Percentiles rank a stretch among this genome's conserved stretches.
Conservation (phyloP, 2,888 invertebrate genomes). For the Criorhina ranunculi region DNA sequence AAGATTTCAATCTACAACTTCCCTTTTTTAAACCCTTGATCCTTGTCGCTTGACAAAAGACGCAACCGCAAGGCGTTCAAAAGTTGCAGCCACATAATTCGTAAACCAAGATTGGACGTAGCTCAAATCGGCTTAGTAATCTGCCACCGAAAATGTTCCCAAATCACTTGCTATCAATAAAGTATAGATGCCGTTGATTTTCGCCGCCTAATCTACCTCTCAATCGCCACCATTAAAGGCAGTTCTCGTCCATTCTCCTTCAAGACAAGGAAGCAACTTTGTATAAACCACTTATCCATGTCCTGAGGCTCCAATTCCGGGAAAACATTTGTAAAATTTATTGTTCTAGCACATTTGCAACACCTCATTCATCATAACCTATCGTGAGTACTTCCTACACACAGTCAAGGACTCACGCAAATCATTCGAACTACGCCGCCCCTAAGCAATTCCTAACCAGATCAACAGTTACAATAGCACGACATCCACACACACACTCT, state of each 20-base stretch:
- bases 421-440: conserved; percentile 47
- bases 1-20: too few species aligned
- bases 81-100: too few species aligned
- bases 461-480: conserved; percentile 74
- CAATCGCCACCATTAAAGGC: too few species aligned
- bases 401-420: conserved; percentile 51
- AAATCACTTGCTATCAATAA: too few species aligned
- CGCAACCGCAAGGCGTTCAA: too few species aligned
- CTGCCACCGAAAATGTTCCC: too few species aligned
- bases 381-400: conserved; percentile 60
- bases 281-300: conserved; percentile 48
- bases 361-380: conserved; percentile 68
- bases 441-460: conserved; percentile 65
- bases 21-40: too few species aligned
- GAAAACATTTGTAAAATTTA: conserved; percentile 64
- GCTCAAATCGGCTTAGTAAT: too few species aligned
- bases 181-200: too few species aligned
- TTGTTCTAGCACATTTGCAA: conserved; percentile 65
- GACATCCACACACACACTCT: conserved; percentile 45
- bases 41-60: too few species aligned
- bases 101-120: too few species aligned
- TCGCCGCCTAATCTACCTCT: too few species aligned
- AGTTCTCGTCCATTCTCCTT: background rate
- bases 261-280: conserved; percentile 43
- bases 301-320: conserved; percentile 47